Percentiles rank a stretch among this genome's conserved stretches.
Evolutionary conservation across 1,140 invertebrate genomes (phyloP).

Genomic region (Campoletis sonorensis): DNA sequence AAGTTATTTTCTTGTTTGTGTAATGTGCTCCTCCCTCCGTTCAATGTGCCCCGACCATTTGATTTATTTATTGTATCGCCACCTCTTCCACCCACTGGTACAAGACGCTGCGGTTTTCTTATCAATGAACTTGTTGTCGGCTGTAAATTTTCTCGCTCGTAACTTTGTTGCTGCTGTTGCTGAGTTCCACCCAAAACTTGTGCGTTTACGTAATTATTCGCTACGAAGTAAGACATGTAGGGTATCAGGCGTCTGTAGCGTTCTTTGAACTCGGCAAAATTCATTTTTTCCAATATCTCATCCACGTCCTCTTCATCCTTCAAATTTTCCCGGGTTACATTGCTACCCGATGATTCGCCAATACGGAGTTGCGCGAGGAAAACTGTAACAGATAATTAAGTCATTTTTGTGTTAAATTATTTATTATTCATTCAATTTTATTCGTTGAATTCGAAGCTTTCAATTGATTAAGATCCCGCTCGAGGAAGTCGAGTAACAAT

Average conservation of each 20-base stretch:
- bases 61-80: conserved; percentile 19
- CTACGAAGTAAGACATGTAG: conserved; percentile 88
- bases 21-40: neutral
- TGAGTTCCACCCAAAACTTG: conserved; percentile 25
- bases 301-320: conserved; percentile 53
- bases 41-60: neutral
- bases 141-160: conserved; percentile 43
- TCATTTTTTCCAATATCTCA: conserved; percentile 58
- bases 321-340: conserved; percentile 51
- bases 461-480: no score
- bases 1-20: conserved; percentile 65
- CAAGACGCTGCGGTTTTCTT: conserved; percentile 44
- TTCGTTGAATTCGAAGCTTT: no score
- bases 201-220: conserved; percentile 77
- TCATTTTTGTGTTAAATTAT: neutral
- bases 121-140: conserved; percentile 39
- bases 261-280: conserved; percentile 75
- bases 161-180: neutral
- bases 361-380: neutral
- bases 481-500: no score
- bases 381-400: conserved; percentile 56
- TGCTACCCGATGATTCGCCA: conserved; percentile 36
- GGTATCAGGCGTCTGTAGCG: conserved; percentile 86
- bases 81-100: conserved; percentile 18
- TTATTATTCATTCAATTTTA: neutral